Evolutionary conservation across 1,140 invertebrate species (phyloP).

Genomic region (Campoletis sonorensis): DNA sequence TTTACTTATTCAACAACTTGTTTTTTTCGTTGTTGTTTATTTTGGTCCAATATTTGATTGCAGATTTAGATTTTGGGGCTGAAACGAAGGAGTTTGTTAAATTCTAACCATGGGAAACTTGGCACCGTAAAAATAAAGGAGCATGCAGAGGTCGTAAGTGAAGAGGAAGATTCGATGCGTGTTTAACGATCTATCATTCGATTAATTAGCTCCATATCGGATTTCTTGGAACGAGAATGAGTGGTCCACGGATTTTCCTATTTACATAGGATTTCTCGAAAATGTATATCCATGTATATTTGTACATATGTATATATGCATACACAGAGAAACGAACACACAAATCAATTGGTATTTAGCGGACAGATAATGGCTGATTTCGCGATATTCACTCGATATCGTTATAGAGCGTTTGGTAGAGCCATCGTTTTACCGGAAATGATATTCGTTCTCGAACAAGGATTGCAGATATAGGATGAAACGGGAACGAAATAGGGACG

Average conservation of each 20-base stretch:
- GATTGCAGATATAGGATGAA: too few species aligned
- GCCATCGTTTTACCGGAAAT: too few species aligned
- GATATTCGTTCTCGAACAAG: too few species aligned
- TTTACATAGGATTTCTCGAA: background rate
- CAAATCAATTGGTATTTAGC: conserved; percentile 11
- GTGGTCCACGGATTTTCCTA: background rate
- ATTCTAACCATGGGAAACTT: background rate
- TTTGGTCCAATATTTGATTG: too few species aligned
- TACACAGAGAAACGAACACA: background rate
- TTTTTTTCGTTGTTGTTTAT: too few species aligned
- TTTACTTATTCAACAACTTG: too few species aligned
- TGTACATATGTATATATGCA: too few species aligned
- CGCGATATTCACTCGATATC: background rate
- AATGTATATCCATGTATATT: too few species aligned
- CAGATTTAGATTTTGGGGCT: too few species aligned
- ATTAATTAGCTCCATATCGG: background rate
- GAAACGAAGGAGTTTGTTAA: too few species aligned
- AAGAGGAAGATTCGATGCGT: background rate
- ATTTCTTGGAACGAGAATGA: background rate
- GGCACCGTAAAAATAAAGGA: background rate
- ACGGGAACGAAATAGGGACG: too few species aligned
- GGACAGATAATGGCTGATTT: background rate
- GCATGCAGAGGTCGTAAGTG: background rate
- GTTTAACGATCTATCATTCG: background rate
- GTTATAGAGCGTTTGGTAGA: too few species aligned